Evolutionary conservation across 2,797 vertebrate genomes (phyloP), one percentile per base, ranked within the genome.

Genomic region (Phalanger gymnotis): DNA sequence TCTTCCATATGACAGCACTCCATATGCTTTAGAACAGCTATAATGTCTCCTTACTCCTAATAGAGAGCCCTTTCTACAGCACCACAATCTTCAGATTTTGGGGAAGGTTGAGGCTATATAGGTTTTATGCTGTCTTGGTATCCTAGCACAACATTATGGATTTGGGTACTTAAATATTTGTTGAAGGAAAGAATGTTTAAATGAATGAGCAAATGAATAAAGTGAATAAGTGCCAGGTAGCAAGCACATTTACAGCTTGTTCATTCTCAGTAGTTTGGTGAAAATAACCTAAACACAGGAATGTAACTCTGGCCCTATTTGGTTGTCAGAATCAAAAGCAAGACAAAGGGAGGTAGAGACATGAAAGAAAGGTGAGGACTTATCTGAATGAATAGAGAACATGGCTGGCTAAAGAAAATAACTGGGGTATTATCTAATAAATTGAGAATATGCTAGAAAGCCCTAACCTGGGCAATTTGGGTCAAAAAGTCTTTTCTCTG

Each of bases 401-500:
- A 81, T 81, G 40, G 22, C 40, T 81, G 22, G 40, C 73, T 81
- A 81, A 81, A 47, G 40, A 47, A 81, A 81, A 81, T 47, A 81
- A 47, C 73, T 47, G 73, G n/a, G 22, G 40, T 81, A 81, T 81
- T 81, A 81, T 81, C 22, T 47, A 81, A 81, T 47, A 47, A 81
- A 81, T 81, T 47, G 73, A 81, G 73, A 81, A 47, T 47, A 81
- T 25, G 22, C 40, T 81, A 40, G 73, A 7, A 81, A 81, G 40
- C 9, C 73, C 73, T 47, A 81, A 81, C 73, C 73, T 81, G 73
- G 66, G 73, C 73, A 81, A 81, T 81, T 47, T 81, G 73, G 40
- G 73, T 81, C 73, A 81, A 81, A 81, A 81, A 81, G 73, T 81
- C 73, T 81, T 81, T 81, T 81, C 73, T 81, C 73, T 81, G 73